These are phyloP conservation scores for Aphaenogaster ashmeadi DNA, from an alignment of 1,140 invertebrate species.

Conservation along the genomic window DNA sequence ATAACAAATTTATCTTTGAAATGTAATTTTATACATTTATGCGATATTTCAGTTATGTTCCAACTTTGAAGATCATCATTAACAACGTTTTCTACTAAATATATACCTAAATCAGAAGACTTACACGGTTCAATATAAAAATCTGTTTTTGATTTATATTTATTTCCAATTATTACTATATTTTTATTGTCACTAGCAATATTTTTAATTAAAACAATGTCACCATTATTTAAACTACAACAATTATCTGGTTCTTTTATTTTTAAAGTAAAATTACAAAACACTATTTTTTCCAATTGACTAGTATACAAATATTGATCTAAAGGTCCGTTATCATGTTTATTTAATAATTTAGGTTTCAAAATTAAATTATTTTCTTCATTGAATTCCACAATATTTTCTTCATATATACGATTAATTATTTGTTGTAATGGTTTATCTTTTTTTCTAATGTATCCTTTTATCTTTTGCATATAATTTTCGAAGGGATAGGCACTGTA, in stretches of 20 bases:
- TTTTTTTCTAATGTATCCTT: neutral
- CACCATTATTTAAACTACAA: conserved; percentile 1
- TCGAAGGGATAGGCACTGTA: conserved; percentile 11
- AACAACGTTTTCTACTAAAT: neutral
- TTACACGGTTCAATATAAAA: conserved; percentile 1
- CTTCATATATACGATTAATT: neutral
- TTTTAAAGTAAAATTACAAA: neutral
- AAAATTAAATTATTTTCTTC: neutral
- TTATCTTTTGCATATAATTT: conserved; percentile 20
- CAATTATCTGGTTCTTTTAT: conserved; percentile 17
- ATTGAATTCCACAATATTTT: neutral
- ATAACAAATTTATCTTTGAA: conserved; percentile 3
- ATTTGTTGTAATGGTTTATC: conserved; percentile 15
- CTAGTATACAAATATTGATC: neutral
- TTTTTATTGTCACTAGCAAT: neutral
- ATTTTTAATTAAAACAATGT: conserved; percentile 15
- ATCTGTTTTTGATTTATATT: neutral
- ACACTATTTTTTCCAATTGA: neutral
- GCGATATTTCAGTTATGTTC: neutral
- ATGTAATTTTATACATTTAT: conserved; percentile 1
- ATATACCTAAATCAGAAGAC: neutral
- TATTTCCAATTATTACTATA: neutral
- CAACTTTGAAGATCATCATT: neutral
- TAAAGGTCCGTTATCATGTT: neutral
- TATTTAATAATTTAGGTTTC: neutral